phyloP scores from a whole-genome alignment of 1,140 invertebrate genomes.

The Lanistes nyassanus region DNA sequence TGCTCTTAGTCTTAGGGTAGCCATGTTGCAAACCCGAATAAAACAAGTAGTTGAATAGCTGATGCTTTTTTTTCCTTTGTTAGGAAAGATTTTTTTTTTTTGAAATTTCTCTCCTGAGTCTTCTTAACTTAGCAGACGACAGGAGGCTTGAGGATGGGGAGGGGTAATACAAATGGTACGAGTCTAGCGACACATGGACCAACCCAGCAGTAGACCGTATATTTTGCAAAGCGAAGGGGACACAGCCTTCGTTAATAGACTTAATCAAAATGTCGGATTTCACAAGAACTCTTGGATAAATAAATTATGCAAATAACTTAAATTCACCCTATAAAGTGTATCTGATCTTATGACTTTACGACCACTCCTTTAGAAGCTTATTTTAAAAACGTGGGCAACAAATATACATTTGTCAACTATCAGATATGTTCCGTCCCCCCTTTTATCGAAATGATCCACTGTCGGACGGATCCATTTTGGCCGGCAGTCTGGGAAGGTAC shows the following conservation, averaged over 20 bases:
- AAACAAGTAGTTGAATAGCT: background rate
- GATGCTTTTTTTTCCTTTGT: background rate
- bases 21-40: background rate
- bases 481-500: slow-evolving; percentile 30
- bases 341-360: background rate
- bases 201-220: background rate
- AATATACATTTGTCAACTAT: background rate
- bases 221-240: slow-evolving; percentile 6
- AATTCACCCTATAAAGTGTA: background rate
- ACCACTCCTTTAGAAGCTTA: background rate
- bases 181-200: slow-evolving; percentile 20
- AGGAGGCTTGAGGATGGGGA: background rate
- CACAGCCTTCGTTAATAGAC: background rate
- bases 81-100: background rate
- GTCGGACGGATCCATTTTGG: slow-evolving; percentile 34
- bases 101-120: background rate
- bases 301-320: slow-evolving; percentile 20
- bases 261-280: slow-evolving; percentile 14
- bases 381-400: background rate
- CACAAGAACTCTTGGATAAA: background rate
- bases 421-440: slow-evolving; percentile 20
- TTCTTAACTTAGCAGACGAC: background rate
- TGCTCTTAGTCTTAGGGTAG: no score
- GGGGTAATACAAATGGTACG: background rate
- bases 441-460: slow-evolving; percentile 27